phyloP scores from a whole-genome alignment of 2,888 invertebrate species.

The Dolichopus griseipennis region DNA sequence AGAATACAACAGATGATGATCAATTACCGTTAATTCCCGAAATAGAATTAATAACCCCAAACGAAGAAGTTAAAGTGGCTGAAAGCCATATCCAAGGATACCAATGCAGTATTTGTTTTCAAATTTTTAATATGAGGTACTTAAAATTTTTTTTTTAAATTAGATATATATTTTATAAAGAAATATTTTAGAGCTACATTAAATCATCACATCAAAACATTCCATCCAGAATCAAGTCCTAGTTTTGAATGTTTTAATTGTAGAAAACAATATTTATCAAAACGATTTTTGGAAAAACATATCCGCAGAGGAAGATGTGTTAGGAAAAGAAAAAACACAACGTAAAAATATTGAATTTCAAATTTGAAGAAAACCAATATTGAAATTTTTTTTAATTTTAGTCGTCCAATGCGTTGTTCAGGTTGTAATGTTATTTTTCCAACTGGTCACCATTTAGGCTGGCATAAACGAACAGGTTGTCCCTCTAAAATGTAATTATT shows the following conservation, averaged over 20 bases:
- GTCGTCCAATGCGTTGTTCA: conserved; percentile 42
- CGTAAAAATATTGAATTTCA: conserved; percentile 29
- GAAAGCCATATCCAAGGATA: conserved; percentile 29
- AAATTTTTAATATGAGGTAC: conserved; percentile 35
- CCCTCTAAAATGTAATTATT: conserved; percentile 28
- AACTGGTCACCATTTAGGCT: conserved; percentile 41
- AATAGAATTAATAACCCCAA: conserved; percentile 38
- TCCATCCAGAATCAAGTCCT: conserved; percentile 38
- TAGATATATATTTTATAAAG: conserved; percentile 28
- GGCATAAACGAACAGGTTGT: conserved; percentile 42
- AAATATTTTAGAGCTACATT: conserved; percentile 12
- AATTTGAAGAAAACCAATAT: not conserved
- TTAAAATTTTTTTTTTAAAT: not conserved
- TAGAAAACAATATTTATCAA: conserved; percentile 41
- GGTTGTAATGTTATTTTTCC: conserved; percentile 41
- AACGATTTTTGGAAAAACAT: conserved; percentile 41
- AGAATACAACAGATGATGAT: conserved; percentile 30
- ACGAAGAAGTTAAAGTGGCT: conserved; percentile 29
- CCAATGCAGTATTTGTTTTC: conserved; percentile 38
- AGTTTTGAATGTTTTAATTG: conserved; percentile 41
- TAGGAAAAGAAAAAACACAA: conserved; percentile 41
- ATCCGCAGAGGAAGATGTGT: conserved; percentile 41
- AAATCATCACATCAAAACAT: conserved; percentile 37
- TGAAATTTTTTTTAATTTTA: conserved; percentile 19
- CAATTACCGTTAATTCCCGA: conserved; percentile 40